Conservation (phyloP, 2,888 invertebrate genomes). For the Xiphydria camelus region DNA sequence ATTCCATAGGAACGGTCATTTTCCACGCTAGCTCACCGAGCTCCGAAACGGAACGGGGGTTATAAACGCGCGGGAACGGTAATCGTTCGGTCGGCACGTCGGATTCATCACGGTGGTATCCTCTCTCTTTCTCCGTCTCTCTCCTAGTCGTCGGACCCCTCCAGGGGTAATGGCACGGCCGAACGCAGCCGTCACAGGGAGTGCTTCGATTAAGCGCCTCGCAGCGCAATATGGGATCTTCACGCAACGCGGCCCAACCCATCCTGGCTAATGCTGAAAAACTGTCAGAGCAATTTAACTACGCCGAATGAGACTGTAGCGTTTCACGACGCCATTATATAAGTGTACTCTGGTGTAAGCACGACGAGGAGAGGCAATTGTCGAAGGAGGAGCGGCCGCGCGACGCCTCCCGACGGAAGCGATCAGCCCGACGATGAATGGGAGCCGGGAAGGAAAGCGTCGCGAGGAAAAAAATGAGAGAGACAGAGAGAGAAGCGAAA, state of each 20-base stretch:
- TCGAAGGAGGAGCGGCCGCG: too few species aligned
- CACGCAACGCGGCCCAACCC: constrained; percentile 32
- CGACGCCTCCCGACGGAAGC: too few species aligned
- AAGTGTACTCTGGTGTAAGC: too few species aligned
- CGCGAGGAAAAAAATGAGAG: not conserved
- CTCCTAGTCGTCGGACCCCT: too few species aligned
- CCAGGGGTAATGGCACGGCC: too few species aligned
- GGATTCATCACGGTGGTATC: not conserved
- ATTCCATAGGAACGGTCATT: too few species aligned
- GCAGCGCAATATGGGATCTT: constrained; percentile 30
- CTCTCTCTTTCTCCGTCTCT: too few species aligned
- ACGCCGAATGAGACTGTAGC: constrained; percentile 27
- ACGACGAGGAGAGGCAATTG: too few species aligned
- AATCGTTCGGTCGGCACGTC: not conserved
- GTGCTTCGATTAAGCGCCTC: constrained; percentile 35
- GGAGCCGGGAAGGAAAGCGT: not conserved
- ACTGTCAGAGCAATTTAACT: constrained; percentile 29
- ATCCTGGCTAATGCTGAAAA: constrained; percentile 34
- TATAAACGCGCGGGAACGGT: too few species aligned
- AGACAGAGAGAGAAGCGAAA: not conserved
- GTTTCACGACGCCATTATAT: constrained; percentile 22
- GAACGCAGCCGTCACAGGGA: constrained; percentile 39
- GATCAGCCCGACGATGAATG: too few species aligned
- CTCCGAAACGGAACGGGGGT: too few species aligned
- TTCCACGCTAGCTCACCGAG: too few species aligned